Conservation (phyloP, 1,140 invertebrate genomes). For the Atta texana region DNA sequence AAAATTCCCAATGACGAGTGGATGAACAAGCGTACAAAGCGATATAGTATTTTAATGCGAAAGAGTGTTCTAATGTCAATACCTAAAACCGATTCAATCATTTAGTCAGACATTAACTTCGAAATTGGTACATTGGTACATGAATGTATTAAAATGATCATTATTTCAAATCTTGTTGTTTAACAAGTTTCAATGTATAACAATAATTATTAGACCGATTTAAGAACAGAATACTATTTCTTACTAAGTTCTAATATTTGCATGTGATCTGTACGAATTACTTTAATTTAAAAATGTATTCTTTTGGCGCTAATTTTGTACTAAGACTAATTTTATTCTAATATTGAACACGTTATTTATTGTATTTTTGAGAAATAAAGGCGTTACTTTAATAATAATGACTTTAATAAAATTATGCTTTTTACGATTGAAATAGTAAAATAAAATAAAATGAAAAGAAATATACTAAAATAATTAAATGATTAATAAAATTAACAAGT, state of each 20-base stretch:
- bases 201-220: not conserved
- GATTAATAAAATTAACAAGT: not conserved
- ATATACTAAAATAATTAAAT: constrained; percentile 5
- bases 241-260: not conserved
- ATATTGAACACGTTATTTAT: not conserved
- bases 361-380: not conserved
- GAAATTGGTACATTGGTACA: not conserved
- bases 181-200: not conserved
- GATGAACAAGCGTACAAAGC: not conserved
- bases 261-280: not conserved
- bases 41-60: not conserved
- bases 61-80: not conserved
- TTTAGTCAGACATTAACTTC: not conserved
- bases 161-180: not conserved
- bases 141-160: not conserved
- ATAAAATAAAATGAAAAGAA: not conserved
- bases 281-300: not conserved
- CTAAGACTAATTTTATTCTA: not conserved
- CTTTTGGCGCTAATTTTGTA: not conserved
- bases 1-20: constrained; percentile 41
- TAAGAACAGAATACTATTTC: not conserved
- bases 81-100: not conserved
- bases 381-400: not conserved
- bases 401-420: not conserved
- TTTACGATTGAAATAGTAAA: not conserved